Conservation (phyloP, 2,113 vertebrate genomes). For the Sinocyclocheilus grahami region DNA sequence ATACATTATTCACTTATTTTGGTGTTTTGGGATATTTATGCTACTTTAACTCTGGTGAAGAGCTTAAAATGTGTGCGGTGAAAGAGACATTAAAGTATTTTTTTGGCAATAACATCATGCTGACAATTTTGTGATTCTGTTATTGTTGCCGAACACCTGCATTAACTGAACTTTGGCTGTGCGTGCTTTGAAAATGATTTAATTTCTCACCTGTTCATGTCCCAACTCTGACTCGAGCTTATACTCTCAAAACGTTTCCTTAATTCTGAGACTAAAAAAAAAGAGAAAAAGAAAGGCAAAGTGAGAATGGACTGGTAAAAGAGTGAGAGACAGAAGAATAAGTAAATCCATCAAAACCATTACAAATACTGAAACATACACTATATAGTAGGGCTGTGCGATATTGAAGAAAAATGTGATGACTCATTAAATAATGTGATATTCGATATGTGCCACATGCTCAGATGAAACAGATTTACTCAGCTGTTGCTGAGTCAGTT, state of each 20-base stretch:
- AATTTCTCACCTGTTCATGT: slow-evolving; percentile 92
- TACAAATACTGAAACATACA: neutral
- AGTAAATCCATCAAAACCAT: neutral
- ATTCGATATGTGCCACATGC: too few relatives aligned
- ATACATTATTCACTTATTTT: neutral
- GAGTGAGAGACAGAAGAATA: neutral
- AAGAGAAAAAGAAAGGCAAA: neutral
- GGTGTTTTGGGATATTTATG: neutral
- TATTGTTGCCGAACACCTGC: neutral
- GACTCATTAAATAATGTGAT: too few relatives aligned
- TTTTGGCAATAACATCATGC: neutral
- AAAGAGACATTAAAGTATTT: neutral
- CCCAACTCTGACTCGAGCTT: slow-evolving; percentile 78
- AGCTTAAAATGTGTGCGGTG: neutral
- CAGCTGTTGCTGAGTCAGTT: too few relatives aligned
- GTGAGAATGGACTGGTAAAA: neutral
- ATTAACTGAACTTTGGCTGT: neutral
- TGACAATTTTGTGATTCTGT: neutral
- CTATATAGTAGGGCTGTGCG: neutral
- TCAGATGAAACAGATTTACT: too few relatives aligned
- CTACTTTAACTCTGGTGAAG: neutral
- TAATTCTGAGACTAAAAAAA: slow-evolving; percentile 88
- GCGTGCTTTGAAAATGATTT: neutral
- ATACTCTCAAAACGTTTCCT: slow-evolving; percentile 93
- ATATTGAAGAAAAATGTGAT: too few relatives aligned